Conservation (phyloP, 2,797 vertebrate genomes). For the Dipus sagitta region DNA sequence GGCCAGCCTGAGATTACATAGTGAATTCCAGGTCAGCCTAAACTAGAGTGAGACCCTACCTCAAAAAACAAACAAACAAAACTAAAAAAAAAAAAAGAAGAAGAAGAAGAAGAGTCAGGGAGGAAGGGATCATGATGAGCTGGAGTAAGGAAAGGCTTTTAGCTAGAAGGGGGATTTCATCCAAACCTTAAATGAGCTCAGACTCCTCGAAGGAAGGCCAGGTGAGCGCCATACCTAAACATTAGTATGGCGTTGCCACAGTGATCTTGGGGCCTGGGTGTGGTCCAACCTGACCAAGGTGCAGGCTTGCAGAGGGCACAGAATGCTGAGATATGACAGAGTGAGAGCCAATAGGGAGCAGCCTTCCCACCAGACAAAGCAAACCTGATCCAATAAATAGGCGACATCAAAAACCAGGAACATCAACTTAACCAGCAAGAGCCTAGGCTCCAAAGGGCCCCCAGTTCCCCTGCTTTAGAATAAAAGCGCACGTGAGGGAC, state of each 20-base stretch:
- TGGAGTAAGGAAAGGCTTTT: background rate
- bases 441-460: background rate
- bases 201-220: background rate
- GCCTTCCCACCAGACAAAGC: background rate
- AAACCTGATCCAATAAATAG: background rate
- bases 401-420: too few species aligned
- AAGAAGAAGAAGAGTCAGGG: background rate
- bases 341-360: accelerated
- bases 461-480: background rate
- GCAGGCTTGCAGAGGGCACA: accelerated
- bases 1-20: too few species aligned
- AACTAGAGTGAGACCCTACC: too few species aligned
- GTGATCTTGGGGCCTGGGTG: accelerated
- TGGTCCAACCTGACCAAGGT: background rate
- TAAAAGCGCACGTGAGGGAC: background rate
- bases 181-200: background rate
- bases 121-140: background rate
- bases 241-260: accelerated
- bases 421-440: background rate
- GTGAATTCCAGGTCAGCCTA: too few species aligned
- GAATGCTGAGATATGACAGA: too few species aligned
- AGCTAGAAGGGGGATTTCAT: background rate
- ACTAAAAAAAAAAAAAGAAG: too few species aligned
- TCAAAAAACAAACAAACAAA: too few species aligned
- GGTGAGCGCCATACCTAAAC: background rate